phyloP scores from a whole-genome alignment of 2,888 invertebrate species.

The Synanthedon myopaeformis region DNA sequence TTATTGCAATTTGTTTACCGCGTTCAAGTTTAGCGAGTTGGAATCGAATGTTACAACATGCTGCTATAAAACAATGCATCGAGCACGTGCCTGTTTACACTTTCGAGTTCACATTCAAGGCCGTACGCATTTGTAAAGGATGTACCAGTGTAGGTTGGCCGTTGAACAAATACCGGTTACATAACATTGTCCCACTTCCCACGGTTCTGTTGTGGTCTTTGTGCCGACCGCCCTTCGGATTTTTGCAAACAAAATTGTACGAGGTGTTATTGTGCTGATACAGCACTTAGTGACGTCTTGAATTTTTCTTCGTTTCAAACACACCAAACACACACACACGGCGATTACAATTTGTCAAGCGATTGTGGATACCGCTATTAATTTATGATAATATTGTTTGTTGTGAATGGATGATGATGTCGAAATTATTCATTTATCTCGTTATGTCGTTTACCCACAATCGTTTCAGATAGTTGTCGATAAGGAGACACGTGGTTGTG shows the following conservation, averaged over 20 bases:
- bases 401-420: slow-evolving; percentile 54
- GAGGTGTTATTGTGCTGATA: neutral
- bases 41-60: slow-evolving; percentile 28
- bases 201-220: slow-evolving; percentile 46
- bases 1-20: too few species aligned
- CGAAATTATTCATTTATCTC: slow-evolving; percentile 70
- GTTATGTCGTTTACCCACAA: slow-evolving; percentile 66
- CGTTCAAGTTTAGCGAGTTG: neutral
- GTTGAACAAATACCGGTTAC: slow-evolving; percentile 66
- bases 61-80: slow-evolving; percentile 68
- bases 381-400: neutral
- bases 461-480: slow-evolving; percentile 71
- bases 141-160: slow-evolving; percentile 63
- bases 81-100: slow-evolving; percentile 66
- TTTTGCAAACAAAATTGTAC: neutral
- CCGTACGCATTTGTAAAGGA: slow-evolving; percentile 69
- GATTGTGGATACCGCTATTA: too few species aligned
- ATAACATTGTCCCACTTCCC: slow-evolving; percentile 64
- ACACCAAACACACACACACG: too few species aligned
- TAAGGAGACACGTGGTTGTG: slow-evolving; percentile 69
- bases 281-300: neutral
- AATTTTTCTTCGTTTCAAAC: too few species aligned
- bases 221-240: slow-evolving; percentile 19
- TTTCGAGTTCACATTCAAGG: slow-evolving; percentile 69
- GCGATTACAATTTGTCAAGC: too few species aligned